Base-by-base conservation (phyloP, 2,113 vertebrate genomes). In the Apaloderma vittatum region DNA sequence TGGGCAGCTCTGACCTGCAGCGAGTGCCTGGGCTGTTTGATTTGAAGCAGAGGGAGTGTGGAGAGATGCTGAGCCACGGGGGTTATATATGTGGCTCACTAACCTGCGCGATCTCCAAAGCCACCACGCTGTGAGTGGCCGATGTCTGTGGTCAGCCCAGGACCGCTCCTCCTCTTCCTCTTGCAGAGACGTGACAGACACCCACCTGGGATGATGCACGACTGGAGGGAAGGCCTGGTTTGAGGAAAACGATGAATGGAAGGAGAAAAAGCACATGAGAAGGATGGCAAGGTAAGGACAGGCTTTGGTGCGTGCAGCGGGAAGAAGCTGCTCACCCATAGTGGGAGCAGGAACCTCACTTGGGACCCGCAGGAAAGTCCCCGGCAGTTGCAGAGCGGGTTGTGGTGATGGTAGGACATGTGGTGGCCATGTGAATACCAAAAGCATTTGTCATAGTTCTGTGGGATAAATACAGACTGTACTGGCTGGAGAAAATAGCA, bases 261-360 rank as follows among this genome's bases (percentile, higher is more conserved):
- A 87, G 94, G 94, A 57, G 90, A 83, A 94, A 63, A 86, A 52
- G n/a, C 57, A 6, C 16, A 1, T 90, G 85, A 94, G 66, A 88
- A 97, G 57, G 81, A 87, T 71, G 92, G 86, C 80, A 87, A 94
- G 94, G 97, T 95, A 95, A 89, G 91, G 65, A 52, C 54, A 86
- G 17, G 58, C 32, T 73, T 68, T 26, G 7, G 21, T 29, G 59
- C n/a, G 72, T 15, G 52, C 34, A 8, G 34, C 0, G 8, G 49
- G 73, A 34, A 88, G 73, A 32, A 71, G 61, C 79, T 55, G 46
- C 80, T 97, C 55, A 6, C 26, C 26, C 8, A 0, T 3, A 2
- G 19, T 6, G 5, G 81, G 12, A 92, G 8, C 26, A 51, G 88
- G 81, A 91, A 30, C 88, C 59, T 40, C 8, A 12, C 40, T 87